Evolutionary conservation across 2,797 vertebrate species (phyloP).

Genomic region (Melanotaenia nigrans): DNA sequence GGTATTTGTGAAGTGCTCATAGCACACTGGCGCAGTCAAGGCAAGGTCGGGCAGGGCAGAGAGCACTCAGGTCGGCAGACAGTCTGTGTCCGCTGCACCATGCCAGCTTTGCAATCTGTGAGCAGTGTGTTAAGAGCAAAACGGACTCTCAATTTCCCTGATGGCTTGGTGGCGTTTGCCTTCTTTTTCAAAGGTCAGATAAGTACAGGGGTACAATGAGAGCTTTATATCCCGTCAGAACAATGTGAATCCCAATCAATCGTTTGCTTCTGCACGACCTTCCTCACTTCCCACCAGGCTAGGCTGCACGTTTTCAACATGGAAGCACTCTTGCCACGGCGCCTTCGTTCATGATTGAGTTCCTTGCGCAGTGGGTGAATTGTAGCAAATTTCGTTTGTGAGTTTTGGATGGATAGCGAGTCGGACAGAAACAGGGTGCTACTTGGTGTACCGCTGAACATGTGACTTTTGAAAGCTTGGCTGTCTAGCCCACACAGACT

Average conservation of each 20-base stretch:
- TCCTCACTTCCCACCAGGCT: slow-evolving; percentile 24
- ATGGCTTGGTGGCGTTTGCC: slow-evolving; percentile 42
- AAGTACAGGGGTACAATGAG: slow-evolving; percentile 51
- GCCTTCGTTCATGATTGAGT: slow-evolving; percentile 40
- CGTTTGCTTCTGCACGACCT: slow-evolving; percentile 34
- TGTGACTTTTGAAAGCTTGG: slow-evolving; percentile 22
- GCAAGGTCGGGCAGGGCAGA: slow-evolving; percentile 71
- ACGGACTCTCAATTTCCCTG: slow-evolving; percentile 53
- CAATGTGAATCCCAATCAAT: slow-evolving; percentile 64
- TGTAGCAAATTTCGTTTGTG: slow-evolving; percentile 35
- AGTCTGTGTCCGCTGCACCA: slow-evolving; percentile 56
- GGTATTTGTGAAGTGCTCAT: slow-evolving; percentile 34
- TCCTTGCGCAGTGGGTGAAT: slow-evolving; percentile 49
- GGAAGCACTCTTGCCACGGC: slow-evolving; percentile 12
- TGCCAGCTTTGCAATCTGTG: slow-evolving; percentile 71
- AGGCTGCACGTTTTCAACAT: slow-evolving; percentile 33
- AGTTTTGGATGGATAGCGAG: slow-evolving; percentile 37
- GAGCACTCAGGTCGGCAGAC: slow-evolving; percentile 57
- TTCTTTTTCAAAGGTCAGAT: slow-evolving; percentile 67
- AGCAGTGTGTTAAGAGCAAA: slow-evolving; percentile 71
- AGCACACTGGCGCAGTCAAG: slow-evolving; percentile 46
- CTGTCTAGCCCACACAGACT: slow-evolving; percentile 25
- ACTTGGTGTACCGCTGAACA: slow-evolving; percentile 18
- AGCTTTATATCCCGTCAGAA: slow-evolving; percentile 55
- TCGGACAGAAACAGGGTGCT: slow-evolving; percentile 9